These are phyloP conservation scores for Lasiommata megera DNA, from an alignment of 2,888 invertebrate genomes.

Conservation along the genomic window DNA sequence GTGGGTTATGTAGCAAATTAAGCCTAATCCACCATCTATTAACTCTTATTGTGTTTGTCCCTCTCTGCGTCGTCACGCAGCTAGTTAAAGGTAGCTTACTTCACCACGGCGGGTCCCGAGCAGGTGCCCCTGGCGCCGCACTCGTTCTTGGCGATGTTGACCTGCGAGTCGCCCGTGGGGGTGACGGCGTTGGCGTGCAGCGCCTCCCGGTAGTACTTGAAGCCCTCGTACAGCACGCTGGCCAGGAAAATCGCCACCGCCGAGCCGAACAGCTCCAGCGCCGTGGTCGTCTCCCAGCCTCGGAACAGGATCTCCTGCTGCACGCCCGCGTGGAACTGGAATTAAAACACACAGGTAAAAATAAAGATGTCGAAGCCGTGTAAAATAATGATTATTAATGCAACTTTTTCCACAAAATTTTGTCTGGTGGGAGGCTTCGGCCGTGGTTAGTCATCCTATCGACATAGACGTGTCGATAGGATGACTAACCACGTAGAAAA, in stretches of 20 bases:
- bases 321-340: conserved; percentile 89
- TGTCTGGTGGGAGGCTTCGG: too few relatives aligned
- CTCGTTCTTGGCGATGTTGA: conserved; percentile 75
- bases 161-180: conserved; percentile 60
- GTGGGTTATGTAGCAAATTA: too few relatives aligned
- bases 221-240: conserved; percentile 95
- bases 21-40: too few relatives aligned
- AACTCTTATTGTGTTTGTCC: too few relatives aligned
- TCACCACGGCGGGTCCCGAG: conserved; percentile 61
- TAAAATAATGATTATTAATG: too few relatives aligned
- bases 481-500: too few relatives aligned
- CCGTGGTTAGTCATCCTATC: too few relatives aligned
- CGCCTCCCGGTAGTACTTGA: conserved; percentile 89
- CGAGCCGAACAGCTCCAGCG: conserved; percentile 91
- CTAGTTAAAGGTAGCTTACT: conserved; percentile 45
- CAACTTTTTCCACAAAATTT: too few relatives aligned
- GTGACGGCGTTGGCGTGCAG: conserved; percentile 56
- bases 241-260: conserved; percentile 94
- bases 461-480: too few relatives aligned
- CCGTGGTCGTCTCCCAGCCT: conserved; percentile 87
- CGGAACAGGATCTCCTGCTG: conserved; percentile 90
- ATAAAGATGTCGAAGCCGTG: too few relatives aligned
- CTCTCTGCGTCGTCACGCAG: too few relatives aligned
- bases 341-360: neutral
- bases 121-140: conserved; percentile 64